Percentiles rank a stretch among this genome's conserved stretches.
These are phyloP conservation scores for Ictalurus furcatus DNA, from an alignment of 2,113 vertebrate species.

Conservation along the genomic window DNA sequence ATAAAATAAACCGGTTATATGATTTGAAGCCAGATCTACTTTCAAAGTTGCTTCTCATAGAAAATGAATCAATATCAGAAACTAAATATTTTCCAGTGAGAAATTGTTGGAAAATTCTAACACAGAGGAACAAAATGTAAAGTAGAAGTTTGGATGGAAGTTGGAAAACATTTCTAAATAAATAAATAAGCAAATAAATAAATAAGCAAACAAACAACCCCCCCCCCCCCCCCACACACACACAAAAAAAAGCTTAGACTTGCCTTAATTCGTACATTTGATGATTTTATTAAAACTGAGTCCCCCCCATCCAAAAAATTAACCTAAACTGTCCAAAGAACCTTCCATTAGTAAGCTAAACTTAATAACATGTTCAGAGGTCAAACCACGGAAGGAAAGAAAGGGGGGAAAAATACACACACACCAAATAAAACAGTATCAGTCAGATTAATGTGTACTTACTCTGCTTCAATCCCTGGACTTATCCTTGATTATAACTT, in stretches of 20 bases:
- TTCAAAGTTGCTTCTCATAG: neutral
- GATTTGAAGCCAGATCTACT: neutral
- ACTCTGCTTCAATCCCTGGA: neutral
- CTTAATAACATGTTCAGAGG: constrained; percentile 26
- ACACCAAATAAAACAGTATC: no score
- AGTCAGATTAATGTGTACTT: neutral
- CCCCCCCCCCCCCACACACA: neutral
- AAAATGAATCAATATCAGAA: neutral
- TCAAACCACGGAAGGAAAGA: neutral
- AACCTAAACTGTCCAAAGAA: neutral
- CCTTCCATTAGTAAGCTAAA: neutral
- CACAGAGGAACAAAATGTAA: neutral
- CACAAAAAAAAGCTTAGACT: neutral
- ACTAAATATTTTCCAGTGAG: neutral
- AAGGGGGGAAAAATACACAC: neutral
- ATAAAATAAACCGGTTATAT: no score
- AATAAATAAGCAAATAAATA: neutral
- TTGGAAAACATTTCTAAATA: neutral
- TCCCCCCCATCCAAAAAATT: neutral
- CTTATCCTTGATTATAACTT: neutral
- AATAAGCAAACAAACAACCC: neutral
- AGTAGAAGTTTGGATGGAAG: neutral
- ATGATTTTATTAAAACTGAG: neutral
- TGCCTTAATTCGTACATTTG: neutral
- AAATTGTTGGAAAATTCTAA: no score